Evolutionary conservation across 2,113 vertebrate species (phyloP), one percentile per base, ranked within the genome.

Genomic region (Cacatua alba): DNA sequence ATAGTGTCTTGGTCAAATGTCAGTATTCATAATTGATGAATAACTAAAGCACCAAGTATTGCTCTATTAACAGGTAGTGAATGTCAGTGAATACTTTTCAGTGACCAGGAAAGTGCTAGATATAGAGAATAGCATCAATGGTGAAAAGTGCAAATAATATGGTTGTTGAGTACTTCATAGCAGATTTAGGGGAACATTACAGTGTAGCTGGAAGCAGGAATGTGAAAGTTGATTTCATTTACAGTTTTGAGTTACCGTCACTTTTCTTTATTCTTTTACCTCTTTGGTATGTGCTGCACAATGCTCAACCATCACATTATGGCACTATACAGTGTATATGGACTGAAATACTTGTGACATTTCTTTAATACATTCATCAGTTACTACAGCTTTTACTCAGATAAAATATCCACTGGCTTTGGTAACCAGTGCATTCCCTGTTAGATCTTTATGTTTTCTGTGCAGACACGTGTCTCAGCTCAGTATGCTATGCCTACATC

Each of bases 401-500:
- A 20, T 41, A 64, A 92, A 92, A 63, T 71, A 81, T 31, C 35
- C 26, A 48, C 21, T 92, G 64, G 6, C 14, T 82, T 75, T 79
- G 44, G 41, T 88, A 77, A 52, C 13, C 7, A 35, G 25, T 29
- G 14, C 33, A 78, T 78, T 68, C 37, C 24, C 29, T 88, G 33
- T 68, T 76, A 92, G 52, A 57, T 53, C 37, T 80, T 67, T n/a
- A 31, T 4, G 2, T 67, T 81, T 84, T 70, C 43, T 82, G 33
- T 48, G 52, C 64, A 91, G 43, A 39, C 0, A 0, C 3, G 3
- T 46, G 60, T 51, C 37, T 78, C 46, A 33, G 29, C 25, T 83
- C 17, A 92, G 43, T 35, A 69, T 82, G 43, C 17, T 53, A 19
- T 71, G 64, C 29, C 24, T 74, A 31, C 19, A 48, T 74, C 51